Evolutionary conservation across 2,888 invertebrate genomes (phyloP), one percentile per base, ranked within the genome.

Genomic region (Abrostola triplasia): DNA sequence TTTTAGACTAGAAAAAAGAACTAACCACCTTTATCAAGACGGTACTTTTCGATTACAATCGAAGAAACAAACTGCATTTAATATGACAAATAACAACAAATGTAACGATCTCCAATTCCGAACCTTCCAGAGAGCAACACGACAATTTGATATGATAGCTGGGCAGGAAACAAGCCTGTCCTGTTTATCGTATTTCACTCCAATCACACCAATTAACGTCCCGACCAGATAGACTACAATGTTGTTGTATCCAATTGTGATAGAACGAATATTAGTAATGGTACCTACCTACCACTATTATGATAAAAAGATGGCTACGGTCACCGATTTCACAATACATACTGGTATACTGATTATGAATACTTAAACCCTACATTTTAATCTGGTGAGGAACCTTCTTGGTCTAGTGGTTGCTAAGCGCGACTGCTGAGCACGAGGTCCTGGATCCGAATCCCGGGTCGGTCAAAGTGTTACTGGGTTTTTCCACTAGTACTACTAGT

Each of bases 141-240:
- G 77, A 82, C 78, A 76, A 76, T 71, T 71, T 65, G 79, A 79
- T 76, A 79, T 73, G 87, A 88, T 87, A 90, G 86, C 84, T 49
- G 62, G 48, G 84, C 89, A 91, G 92, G 92, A 92, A 91, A 87
- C 80, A 66, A 77, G 73, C 63, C 81, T 86, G 86, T 85, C 85
- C 81, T 80, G 77, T 83, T 89, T 91, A 92, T 91, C 90, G 76
- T 76, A 77, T 86, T 86, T 82, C 84, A 79, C 72, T 83, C 63
- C 87, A 89, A 87, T 88, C 85, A 82, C 72, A 78, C 73, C 74
- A 80, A 77, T 77, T 73, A 80, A 71, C 48, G 66, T 62, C 51
- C 75, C 56, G 54, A 68, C 50, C 71, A 70, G 68, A 76, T 74
- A 73, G 11, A 62, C 44, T 59, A 63, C 67, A 71, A 35, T 73